A percentile compares a stretch with the other conserved stretches of the same genome.
These are phyloP conservation scores for Hylaeus volcanicus DNA, from an alignment of 1,140 invertebrate species.

Conservation along the genomic window DNA sequence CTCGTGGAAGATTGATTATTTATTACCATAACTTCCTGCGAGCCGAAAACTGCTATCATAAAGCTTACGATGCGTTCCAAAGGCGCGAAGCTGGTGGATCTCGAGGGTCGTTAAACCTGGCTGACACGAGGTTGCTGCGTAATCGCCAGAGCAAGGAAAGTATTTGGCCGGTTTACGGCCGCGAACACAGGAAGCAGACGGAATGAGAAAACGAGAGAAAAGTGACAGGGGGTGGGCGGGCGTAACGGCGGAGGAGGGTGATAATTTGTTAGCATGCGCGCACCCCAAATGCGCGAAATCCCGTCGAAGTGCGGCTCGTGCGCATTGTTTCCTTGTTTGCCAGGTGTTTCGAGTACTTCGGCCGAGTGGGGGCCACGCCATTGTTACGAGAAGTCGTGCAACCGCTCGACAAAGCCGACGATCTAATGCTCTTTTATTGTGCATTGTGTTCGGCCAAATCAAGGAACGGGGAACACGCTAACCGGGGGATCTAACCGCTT, in stretches of 20 bases:
- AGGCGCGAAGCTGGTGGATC: background rate
- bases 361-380: constrained; percentile 73
- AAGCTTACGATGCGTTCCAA: too few species aligned
- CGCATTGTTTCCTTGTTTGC: constrained; percentile 80
- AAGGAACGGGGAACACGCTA: constrained; percentile 58
- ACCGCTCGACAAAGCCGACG: constrained; percentile 77
- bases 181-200: constrained; percentile 4
- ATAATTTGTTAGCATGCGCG: constrained; percentile 77
- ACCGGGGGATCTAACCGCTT: constrained; percentile 45
- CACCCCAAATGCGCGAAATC: constrained; percentile 78
- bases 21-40: too few species aligned
- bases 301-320: constrained; percentile 72
- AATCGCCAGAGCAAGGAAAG: constrained; percentile 33
- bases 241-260: constrained; percentile 50
- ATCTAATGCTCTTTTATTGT: constrained; percentile 81
- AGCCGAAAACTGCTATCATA: too few species aligned
- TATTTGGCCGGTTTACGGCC: constrained; percentile 34
- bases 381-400: constrained; percentile 77
- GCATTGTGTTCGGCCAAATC: constrained; percentile 74
- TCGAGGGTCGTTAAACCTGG: constrained; percentile 28
- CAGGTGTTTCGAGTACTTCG: constrained; percentile 78
- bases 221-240: constrained; percentile 20
- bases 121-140: constrained; percentile 38
- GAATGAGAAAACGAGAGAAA: constrained; percentile 47
- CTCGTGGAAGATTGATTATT: too few species aligned